phyloP scores from a whole-genome alignment of 2,113 vertebrate species.

The Macroglossus sobrinus region DNA sequence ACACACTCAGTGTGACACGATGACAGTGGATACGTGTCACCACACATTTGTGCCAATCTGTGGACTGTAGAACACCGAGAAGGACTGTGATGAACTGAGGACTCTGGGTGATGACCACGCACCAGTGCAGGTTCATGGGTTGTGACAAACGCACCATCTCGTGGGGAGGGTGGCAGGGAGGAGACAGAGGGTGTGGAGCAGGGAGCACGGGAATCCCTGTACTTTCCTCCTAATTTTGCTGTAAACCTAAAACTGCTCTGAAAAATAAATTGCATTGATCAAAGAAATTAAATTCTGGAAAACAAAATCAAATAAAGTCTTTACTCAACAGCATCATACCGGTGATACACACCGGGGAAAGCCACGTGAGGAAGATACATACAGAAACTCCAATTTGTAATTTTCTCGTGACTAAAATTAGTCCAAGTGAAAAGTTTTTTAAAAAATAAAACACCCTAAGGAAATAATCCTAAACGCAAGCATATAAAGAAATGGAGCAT shows the following conservation, averaged over 20 bases:
- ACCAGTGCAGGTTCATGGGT: rapidly evolving
- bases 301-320: not conserved
- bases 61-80: not conserved
- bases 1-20: rapidly evolving
- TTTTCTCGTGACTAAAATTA: not conserved
- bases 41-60: not conserved
- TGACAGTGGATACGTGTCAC: rapidly evolving
- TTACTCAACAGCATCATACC: not conserved
- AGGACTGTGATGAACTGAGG: not conserved
- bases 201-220: rapidly evolving
- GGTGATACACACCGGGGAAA: rapidly evolving
- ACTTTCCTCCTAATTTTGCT: not conserved
- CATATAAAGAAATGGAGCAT: not conserved
- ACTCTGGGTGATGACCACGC: not conserved
- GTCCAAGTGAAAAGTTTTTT: not conserved
- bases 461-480: not conserved
- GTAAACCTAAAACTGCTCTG: not conserved
- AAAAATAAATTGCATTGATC: not conserved
- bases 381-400: not conserved
- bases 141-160: rapidly evolving
- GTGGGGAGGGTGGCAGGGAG: rapidly evolving
- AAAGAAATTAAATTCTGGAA: not conserved
- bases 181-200: rapidly evolving
- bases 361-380: rapidly evolving
- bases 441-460: not conserved